Percentiles rank a stretch among this genome's conserved stretches.
Conservation (phyloP, 2,888 invertebrate genomes). For the Rhodophaea formosa region DNA sequence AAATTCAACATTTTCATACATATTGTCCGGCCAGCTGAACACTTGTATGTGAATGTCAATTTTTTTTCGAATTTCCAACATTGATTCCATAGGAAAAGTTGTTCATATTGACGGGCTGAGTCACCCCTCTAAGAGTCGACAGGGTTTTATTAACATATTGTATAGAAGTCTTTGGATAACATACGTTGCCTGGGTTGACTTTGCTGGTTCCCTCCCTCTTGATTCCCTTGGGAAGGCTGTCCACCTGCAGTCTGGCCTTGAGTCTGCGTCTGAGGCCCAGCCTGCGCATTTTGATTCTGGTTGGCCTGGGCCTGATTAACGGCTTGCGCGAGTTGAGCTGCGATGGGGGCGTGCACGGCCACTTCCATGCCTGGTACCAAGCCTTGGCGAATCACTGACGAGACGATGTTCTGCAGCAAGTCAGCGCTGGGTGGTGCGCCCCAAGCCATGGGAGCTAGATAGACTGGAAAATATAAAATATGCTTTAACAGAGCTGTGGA, state of each 20-base stretch:
- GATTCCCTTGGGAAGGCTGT: conserved; percentile 18
- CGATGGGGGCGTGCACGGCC: conserved; percentile 33
- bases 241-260: conserved; percentile 7
- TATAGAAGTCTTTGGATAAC: no score
- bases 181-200: conserved; percentile 25
- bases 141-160: no score
- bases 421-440: conserved; percentile 47
- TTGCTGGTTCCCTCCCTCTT: conserved; percentile 20
- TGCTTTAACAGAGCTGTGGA: no score
- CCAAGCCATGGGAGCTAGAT: conserved; percentile 47
- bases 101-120: no score
- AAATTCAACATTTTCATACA: no score
- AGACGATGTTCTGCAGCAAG: conserved; percentile 51
- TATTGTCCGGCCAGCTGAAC: no score
- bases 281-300: conserved; percentile 16
- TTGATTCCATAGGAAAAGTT: no score
- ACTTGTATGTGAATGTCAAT: no score
- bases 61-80: no score
- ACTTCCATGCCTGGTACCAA: conserved; percentile 49
- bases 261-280: conserved; percentile 14
- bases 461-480: conserved; percentile 14
- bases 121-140: no score
- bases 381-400: conserved; percentile 52
- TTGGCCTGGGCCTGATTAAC: conserved; percentile 9
- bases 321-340: conserved; percentile 13